Conservation (phyloP, 2,888 invertebrate genomes). For the Drosophila mayaguana region DNA sequence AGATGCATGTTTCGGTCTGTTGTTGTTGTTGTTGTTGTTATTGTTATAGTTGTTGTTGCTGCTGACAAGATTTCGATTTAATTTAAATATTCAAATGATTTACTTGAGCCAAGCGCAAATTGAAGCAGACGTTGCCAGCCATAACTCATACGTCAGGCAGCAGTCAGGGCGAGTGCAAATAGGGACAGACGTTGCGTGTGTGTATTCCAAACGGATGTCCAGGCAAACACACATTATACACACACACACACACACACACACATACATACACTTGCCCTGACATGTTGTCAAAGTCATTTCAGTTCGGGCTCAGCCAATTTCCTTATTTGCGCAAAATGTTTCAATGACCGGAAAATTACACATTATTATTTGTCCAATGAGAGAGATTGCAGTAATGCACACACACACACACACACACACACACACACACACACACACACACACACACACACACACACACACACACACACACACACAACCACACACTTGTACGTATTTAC, state of each 20-base stretch:
- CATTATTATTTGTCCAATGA: conserved; percentile 75
- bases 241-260: conserved; percentile 11
- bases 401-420: conserved; percentile 14
- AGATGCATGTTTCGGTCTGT: conserved; percentile 12
- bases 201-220: conserved; percentile 32
- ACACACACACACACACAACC: no score
- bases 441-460: background rate
- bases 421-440: conserved; percentile 16
- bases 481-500: background rate
- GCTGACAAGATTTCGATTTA: conserved; percentile 68
- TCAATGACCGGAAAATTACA: conserved; percentile 84
- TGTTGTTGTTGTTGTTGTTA: conserved; percentile 13
- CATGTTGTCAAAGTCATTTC: conserved; percentile 74
- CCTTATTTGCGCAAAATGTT: conserved; percentile 79
- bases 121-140: conserved; percentile 61
- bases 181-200: conserved; percentile 1
- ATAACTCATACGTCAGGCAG: conserved; percentile 66
- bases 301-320: conserved; percentile 72
- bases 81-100: conserved; percentile 79
- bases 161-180: background rate
- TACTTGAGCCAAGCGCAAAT: conserved; percentile 55
- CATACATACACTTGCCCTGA: conserved; percentile 29
- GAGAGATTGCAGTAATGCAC: conserved; percentile 40
- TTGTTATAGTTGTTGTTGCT: conserved; percentile 29
- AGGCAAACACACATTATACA: conserved; percentile 30